Percentiles rank a stretch among this genome's conserved stretches.
Evolutionary conservation across 2,888 invertebrate genomes (phyloP).

Genomic region (Protodeltote pygarga): DNA sequence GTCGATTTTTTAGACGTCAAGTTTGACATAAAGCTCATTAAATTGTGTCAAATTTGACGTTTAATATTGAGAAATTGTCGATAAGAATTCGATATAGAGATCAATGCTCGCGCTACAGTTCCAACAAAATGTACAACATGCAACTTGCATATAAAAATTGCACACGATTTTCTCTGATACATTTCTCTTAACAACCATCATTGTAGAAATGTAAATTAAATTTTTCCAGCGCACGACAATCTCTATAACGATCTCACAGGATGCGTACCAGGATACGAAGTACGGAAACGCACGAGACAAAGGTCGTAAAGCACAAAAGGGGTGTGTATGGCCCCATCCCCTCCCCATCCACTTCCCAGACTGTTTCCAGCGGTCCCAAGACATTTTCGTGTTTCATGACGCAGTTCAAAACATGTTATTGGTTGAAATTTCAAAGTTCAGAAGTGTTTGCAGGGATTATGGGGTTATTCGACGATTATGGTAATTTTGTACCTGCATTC

Average conservation of each 20-base stretch:
- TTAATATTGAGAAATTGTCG: too few species aligned
- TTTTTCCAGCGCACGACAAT: slow-evolving; percentile 8
- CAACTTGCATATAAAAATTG: too few species aligned
- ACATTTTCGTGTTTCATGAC: slow-evolving; percentile 40
- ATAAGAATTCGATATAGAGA: too few species aligned
- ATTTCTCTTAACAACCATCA: not conserved
- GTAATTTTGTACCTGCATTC: slow-evolving; percentile 10
- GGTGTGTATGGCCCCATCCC: slow-evolving; percentile 6
- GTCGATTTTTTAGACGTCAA: too few species aligned
- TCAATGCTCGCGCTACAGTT: too few species aligned
- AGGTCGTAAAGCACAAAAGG: slow-evolving; percentile 31
- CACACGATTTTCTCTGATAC: too few species aligned
- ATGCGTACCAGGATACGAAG: slow-evolving; percentile 46
- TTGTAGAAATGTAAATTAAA: slow-evolving; percentile 8
- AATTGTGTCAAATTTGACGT: too few species aligned
- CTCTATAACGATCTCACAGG: slow-evolving; percentile 37
- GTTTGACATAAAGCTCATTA: too few species aligned
- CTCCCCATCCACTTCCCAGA: slow-evolving; percentile 25
- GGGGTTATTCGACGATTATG: slow-evolving; percentile 16
- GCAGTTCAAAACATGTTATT: slow-evolving; percentile 42
- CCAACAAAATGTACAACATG: too few species aligned
- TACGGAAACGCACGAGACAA: slow-evolving; percentile 61
- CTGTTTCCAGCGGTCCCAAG: slow-evolving; percentile 43
- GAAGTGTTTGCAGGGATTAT: slow-evolving; percentile 23
- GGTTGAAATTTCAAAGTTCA: slow-evolving; percentile 30